These are phyloP conservation scores for Champsocephalus esox DNA, from an alignment of 2,797 vertebrate genomes.

Conservation along the genomic window DNA sequence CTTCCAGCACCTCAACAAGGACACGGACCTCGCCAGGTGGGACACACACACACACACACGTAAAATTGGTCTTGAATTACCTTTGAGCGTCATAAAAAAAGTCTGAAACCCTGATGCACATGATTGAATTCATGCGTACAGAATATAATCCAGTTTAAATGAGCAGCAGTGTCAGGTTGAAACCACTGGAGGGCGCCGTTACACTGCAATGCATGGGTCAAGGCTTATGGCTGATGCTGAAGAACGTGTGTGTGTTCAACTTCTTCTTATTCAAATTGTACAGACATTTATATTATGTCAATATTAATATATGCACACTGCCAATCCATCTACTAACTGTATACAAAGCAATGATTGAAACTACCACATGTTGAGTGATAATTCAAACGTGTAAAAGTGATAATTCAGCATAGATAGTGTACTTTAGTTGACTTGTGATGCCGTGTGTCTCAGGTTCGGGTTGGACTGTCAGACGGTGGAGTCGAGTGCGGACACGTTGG, in stretches of 20 bases:
- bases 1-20: constrained; percentile 99
- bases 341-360: too few relatives aligned
- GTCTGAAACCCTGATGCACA: too few relatives aligned
- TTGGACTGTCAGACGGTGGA: constrained; percentile 93
- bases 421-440: too few relatives aligned
- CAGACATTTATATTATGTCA: too few relatives aligned
- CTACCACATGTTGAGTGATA: too few relatives aligned
- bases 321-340: too few relatives aligned
- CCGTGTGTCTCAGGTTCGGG: constrained; percentile 83
- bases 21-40: constrained; percentile 94
- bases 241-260: neutral
- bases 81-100: too few relatives aligned
- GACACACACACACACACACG: constrained; percentile 20
- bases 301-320: too few relatives aligned
- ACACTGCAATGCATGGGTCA: neutral
- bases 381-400: neutral
- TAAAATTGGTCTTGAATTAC: neutral
- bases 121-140: too few relatives aligned
- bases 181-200: constrained; percentile 24
- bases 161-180: neutral
- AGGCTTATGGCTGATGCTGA: constrained; percentile 1
- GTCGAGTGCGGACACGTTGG: constrained; percentile 91
- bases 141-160: neutral
- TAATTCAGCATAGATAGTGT: neutral
- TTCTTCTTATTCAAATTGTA: too few relatives aligned